Percentiles rank a stretch among this genome's conserved stretches.
phyloP scores from a whole-genome alignment of 2,113 vertebrate species.

The Turdus rufiventris region DNA sequence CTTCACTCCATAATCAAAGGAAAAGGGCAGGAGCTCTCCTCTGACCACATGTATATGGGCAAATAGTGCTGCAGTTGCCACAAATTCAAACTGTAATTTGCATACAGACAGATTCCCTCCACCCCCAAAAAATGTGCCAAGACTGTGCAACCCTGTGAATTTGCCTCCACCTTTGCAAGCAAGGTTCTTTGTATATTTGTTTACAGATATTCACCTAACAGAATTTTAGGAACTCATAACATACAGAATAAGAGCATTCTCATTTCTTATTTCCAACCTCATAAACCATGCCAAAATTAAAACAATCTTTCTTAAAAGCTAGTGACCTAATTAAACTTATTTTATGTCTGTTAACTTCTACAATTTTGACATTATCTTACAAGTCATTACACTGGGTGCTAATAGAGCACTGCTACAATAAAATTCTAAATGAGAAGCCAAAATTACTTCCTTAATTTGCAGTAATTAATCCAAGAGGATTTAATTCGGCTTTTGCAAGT shows the following conservation, averaged over 20 bases:
- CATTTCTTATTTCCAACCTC: neutral
- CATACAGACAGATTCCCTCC: neutral
- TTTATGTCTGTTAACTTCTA: neutral
- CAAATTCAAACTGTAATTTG: neutral
- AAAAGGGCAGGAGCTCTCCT: neutral
- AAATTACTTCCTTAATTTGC: neutral
- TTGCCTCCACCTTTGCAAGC: neutral
- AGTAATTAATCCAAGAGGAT: slow-evolving; percentile 34
- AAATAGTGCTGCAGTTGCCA: neutral
- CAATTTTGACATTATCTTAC: neutral
- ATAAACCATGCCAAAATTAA: neutral
- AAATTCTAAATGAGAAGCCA: neutral
- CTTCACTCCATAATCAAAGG: neutral
- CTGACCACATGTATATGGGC: neutral
- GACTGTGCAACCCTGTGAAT: neutral
- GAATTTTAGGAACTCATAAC: neutral
- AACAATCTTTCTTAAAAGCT: neutral
- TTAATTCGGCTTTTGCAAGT: neutral
- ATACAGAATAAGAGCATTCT: neutral
- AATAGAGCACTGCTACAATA: neutral
- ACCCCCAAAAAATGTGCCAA: accelerated
- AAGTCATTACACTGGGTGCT: neutral
- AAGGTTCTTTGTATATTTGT: neutral
- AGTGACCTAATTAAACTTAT: neutral
- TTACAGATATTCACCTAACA: neutral